A percentile compares a stretch with the other conserved stretches of the same genome.
phyloP scores from a whole-genome alignment of 92 coral and sea anemone species.

The Zoanthus gigantus region DNA sequence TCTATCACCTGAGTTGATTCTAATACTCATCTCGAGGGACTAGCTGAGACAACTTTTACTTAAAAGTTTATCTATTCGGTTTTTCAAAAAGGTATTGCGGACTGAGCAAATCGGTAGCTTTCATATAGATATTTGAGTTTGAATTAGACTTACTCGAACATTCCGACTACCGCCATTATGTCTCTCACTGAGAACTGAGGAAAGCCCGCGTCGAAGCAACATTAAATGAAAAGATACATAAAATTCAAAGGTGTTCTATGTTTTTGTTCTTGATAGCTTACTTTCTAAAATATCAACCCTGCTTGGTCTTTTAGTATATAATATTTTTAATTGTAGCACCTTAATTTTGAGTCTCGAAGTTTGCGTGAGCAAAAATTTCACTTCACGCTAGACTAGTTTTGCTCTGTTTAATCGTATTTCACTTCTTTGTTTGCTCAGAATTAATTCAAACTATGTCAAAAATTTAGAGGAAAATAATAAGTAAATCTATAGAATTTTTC shows the following conservation, averaged over 20 bases:
- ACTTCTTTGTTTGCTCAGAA: too few species aligned
- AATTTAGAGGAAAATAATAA: too few species aligned
- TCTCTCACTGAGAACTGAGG: constrained; percentile 3
- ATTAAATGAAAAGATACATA: not conserved
- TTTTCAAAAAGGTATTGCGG: constrained; percentile 15
- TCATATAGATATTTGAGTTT: constrained; percentile 5
- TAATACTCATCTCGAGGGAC: constrained; percentile 14
- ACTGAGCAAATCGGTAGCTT: constrained; percentile 13
- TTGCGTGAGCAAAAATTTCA: constrained; percentile 1
- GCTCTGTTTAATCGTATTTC: too few species aligned
- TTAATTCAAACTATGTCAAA: too few species aligned
- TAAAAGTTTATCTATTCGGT: not conserved
- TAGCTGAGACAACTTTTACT: constrained; percentile 4
- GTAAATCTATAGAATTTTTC: too few species aligned
- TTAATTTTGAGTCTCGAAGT: not conserved
- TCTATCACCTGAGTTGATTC: not conserved
- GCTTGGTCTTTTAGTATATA: not conserved
- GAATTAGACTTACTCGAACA: constrained; percentile 7
- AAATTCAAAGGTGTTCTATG: not conserved
- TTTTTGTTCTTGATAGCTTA: not conserved
- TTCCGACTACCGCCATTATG: constrained; percentile 20
- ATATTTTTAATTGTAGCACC: not conserved
- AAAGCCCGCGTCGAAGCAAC: constrained; percentile 24
- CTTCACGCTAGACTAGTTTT: constrained; percentile 4
- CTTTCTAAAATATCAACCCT: not conserved